Conservation (phyloP, 2,797 vertebrate species). For the Phalanger gymnotis region DNA sequence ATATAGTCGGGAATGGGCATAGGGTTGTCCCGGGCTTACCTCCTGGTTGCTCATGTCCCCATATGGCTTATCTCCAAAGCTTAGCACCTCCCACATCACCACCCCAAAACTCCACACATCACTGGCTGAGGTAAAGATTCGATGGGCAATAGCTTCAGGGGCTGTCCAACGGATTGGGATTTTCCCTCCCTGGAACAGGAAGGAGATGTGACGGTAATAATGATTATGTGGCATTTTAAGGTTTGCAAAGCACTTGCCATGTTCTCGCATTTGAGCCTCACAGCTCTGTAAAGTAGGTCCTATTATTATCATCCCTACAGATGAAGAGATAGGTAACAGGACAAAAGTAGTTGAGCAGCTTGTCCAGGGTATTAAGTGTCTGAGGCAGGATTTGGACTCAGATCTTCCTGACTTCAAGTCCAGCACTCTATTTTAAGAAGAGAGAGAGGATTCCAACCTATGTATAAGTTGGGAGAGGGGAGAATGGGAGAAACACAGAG, state of each 20-base stretch:
- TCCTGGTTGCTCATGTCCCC: slow-evolving; percentile 89
- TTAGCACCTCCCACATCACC: slow-evolving; percentile 89
- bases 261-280: neutral
- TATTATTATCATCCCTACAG: neutral
- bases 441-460: neutral
- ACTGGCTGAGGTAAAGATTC: slow-evolving; percentile 87
- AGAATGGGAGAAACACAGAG: neutral
- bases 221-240: neutral
- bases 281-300: neutral
- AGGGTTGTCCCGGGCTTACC: slow-evolving; percentile 70
- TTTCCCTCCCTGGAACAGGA: slow-evolving; percentile 84
- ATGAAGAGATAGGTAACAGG: neutral
- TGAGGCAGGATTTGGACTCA: neutral
- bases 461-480: neutral
- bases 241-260: neutral
- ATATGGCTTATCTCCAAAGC: slow-evolving; percentile 88
- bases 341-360: neutral
- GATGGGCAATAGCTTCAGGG: slow-evolving; percentile 87
- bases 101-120: slow-evolving; percentile 90
- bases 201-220: neutral
- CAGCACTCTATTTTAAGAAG: neutral
- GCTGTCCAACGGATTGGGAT: slow-evolving; percentile 89
- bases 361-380: neutral
- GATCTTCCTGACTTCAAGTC: neutral
- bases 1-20: neutral